These are phyloP conservation scores for Sinocyclocheilus maitianheensis DNA, from an alignment of 2,113 vertebrate species.

Conservation along the genomic window DNA sequence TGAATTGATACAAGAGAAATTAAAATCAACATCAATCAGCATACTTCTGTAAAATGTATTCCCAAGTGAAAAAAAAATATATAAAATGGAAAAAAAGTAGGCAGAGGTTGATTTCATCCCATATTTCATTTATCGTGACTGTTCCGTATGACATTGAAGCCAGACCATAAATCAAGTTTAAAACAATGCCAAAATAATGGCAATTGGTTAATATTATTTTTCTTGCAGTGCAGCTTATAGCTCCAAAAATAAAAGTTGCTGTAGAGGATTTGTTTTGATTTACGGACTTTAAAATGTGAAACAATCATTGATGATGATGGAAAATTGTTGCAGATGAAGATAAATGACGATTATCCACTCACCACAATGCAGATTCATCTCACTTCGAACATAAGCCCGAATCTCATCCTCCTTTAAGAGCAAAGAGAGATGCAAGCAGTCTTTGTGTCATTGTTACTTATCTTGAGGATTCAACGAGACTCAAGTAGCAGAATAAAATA, in stretches of 20 bases:
- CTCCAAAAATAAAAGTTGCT: background rate
- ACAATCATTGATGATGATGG: background rate
- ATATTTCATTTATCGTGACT: too few relatives aligned
- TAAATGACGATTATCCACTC: constrained; percentile 67
- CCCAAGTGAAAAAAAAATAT: background rate
- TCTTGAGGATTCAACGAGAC: background rate
- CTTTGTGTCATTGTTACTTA: background rate
- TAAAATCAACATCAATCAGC: constrained; percentile 45
- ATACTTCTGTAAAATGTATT: background rate
- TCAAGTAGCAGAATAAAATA: background rate
- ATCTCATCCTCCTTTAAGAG: constrained; percentile 88
- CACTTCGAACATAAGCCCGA: constrained; percentile 85
- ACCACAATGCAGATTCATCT: constrained; percentile 98
- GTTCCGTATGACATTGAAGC: too few relatives aligned
- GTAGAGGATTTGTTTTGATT: background rate
- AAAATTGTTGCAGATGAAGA: background rate
- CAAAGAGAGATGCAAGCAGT: background rate
- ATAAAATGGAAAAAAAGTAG: too few relatives aligned
- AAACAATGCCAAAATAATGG: too few relatives aligned
- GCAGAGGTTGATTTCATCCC: too few relatives aligned
- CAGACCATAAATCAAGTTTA: too few relatives aligned
- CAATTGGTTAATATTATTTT: too few relatives aligned
- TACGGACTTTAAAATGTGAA: background rate
- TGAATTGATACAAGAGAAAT: constrained; percentile 39
- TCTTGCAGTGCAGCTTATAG: too few relatives aligned